Conservation (phyloP, 2,113 vertebrate genomes). For the Dipodomys ordii region DNA sequence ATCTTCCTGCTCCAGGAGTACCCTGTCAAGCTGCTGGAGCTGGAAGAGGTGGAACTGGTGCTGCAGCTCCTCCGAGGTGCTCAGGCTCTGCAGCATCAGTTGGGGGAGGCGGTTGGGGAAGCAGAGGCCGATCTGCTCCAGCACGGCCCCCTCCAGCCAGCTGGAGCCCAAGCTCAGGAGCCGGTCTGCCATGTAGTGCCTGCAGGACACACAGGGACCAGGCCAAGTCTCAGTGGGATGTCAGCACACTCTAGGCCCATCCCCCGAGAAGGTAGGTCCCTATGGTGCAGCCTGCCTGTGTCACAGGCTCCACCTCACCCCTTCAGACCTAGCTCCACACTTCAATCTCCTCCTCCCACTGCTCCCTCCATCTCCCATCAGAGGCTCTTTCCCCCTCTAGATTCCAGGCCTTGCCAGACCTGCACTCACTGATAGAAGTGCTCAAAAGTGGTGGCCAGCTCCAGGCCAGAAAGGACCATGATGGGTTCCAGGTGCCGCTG, state of each 20-base stretch:
- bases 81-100: constrained; percentile 94
- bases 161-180: constrained; percentile 90
- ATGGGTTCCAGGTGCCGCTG: constrained; percentile 94
- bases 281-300: not conserved
- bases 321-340: not conserved
- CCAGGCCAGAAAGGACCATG: constrained; percentile 94
- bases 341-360: constrained; percentile 36
- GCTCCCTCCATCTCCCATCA: constrained; percentile 37
- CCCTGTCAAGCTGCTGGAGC: constrained; percentile 92
- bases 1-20: constrained; percentile 83
- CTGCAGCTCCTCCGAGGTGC: constrained; percentile 91
- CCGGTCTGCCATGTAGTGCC: constrained; percentile 96
- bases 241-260: not conserved
- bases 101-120: constrained; percentile 97
- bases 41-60: constrained; percentile 92
- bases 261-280: not conserved
- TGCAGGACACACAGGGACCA: constrained; percentile 73
- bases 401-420: not conserved
- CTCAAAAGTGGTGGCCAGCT: constrained; percentile 95
- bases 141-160: constrained; percentile 93
- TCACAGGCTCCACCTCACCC: not conserved
- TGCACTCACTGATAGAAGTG: constrained; percentile 95
- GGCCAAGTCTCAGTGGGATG: not conserved
- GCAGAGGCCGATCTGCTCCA: constrained; percentile 94
- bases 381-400: not conserved